Conservation (phyloP, 2,888 invertebrate genomes). For the Camponotus fellah region DNA sequence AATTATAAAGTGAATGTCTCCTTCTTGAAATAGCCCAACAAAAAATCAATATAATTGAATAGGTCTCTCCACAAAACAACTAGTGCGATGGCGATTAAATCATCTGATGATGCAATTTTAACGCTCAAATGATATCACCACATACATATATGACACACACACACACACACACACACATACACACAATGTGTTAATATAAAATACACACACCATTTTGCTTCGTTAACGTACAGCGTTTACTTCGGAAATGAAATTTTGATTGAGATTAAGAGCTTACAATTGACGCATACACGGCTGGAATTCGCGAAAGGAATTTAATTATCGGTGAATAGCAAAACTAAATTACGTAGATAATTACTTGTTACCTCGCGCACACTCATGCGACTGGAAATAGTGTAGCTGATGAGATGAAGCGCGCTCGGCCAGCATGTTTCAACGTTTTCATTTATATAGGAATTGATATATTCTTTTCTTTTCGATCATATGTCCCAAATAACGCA, state of each 20-base stretch:
- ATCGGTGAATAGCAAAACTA: conserved; percentile 54
- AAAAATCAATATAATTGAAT: conserved; percentile 17
- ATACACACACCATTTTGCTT: conserved; percentile 44
- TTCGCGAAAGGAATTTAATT: conserved; percentile 54
- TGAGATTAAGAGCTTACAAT: conserved; percentile 45
- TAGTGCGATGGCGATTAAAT: not conserved
- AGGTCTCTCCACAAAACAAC: not conserved
- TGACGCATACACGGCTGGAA: conserved; percentile 29
- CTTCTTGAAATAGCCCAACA: not conserved
- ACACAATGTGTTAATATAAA: conserved; percentile 32
- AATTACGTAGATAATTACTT: conserved; percentile 38
- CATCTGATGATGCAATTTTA: conserved; percentile 36
- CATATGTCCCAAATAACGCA: not conserved
- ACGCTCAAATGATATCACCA: conserved; percentile 28
- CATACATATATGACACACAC: too few species aligned
- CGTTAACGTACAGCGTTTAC: conserved; percentile 49
- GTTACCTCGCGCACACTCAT: conserved; percentile 25
- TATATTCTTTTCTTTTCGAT: not conserved
- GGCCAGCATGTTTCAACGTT: conserved; percentile 11
- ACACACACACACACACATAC: too few species aligned
- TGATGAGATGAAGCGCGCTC: conserved; percentile 4
- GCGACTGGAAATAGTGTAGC: conserved; percentile 21
- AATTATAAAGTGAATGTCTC: not conserved
- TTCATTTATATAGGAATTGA: conserved; percentile 6
- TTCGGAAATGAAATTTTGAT: conserved; percentile 58